Conservation (phyloP, 2,888 invertebrate species). For the Hyalella azteca region DNA sequence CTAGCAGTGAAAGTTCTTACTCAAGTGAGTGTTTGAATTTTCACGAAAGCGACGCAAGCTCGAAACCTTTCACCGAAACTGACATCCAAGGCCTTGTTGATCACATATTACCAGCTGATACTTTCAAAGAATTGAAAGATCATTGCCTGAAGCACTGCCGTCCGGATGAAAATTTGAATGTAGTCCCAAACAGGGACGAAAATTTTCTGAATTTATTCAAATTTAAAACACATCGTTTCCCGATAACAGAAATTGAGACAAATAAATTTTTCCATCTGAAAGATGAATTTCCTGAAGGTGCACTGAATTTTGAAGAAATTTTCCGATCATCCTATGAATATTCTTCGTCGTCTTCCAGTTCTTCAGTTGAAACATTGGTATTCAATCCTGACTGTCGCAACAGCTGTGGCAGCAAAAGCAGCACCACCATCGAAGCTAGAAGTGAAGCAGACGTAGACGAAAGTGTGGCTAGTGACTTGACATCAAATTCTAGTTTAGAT, state of each 20-base stretch:
- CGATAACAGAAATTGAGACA: not conserved
- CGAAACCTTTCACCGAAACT: conserved; percentile 9
- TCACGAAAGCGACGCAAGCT: conserved; percentile 2
- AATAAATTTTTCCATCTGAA: not conserved
- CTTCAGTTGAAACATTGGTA: conserved; percentile 23
- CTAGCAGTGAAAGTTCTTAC: not conserved
- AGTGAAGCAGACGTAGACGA: not conserved
- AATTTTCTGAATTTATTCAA: not conserved
- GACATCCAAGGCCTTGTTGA: conserved; percentile 6
- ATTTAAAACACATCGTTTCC: not conserved
- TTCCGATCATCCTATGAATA: not conserved
- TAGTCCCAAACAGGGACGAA: not conserved
- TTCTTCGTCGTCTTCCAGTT: not conserved
- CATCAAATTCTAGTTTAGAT: not conserved
- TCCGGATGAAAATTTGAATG: not conserved
- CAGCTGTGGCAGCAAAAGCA: not conserved
- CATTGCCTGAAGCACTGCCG: not conserved
- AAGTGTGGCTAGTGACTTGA: not conserved
- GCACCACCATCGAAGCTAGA: not conserved
- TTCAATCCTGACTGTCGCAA: not conserved
- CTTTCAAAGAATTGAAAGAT: not conserved
- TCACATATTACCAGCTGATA: not conserved
- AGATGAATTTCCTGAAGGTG: not conserved
- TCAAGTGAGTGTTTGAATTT: not conserved
- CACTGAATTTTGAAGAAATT: not conserved